A percentile compares a stretch with the other conserved stretches of the same genome.
These are phyloP conservation scores for Oikopleura dioica DNA, from an alignment of 23 tunicate species.

Conservation along the genomic window DNA sequence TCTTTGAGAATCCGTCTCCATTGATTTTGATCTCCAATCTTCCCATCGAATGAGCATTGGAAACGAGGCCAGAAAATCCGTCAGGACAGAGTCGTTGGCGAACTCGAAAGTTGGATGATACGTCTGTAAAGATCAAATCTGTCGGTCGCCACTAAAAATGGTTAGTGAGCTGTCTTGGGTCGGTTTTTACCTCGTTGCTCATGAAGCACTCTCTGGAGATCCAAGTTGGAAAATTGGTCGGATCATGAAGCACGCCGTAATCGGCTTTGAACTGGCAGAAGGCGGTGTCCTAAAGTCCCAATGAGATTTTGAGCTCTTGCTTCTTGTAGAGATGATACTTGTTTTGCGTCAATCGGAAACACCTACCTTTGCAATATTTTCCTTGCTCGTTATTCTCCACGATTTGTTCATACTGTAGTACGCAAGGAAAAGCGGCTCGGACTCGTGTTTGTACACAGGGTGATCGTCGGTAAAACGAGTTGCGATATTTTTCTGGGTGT, in stretches of 20 bases:
- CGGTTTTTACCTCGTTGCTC: not conserved
- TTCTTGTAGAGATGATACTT: too few relatives aligned
- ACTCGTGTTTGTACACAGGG: too few relatives aligned
- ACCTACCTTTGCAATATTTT: too few relatives aligned
- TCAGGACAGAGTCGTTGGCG: not conserved
- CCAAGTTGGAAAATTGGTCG: constrained; percentile 2
- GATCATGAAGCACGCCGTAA: not conserved
- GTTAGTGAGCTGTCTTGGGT: not conserved
- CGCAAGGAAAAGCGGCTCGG: too few relatives aligned
- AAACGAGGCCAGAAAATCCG: not conserved
- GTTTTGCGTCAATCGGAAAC: too few relatives aligned
- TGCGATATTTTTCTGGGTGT: too few relatives aligned
- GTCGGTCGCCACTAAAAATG: not conserved
- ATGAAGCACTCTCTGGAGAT: not conserved
- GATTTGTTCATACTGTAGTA: too few relatives aligned
- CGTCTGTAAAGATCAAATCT: not conserved
- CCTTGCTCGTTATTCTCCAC: too few relatives aligned
- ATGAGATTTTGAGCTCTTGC: too few relatives aligned
- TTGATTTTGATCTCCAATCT: not conserved
- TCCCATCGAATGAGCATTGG: not conserved
- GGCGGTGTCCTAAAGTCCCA: not conserved
- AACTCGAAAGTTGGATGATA: not conserved
- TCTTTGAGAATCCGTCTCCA: not conserved
- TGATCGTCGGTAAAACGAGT: too few relatives aligned
- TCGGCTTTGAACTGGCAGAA: not conserved